Evolutionary conservation across 1,140 invertebrate species (phyloP), one percentile per base, ranked within the genome.

Genomic region (Micrasema minimum): DNA sequence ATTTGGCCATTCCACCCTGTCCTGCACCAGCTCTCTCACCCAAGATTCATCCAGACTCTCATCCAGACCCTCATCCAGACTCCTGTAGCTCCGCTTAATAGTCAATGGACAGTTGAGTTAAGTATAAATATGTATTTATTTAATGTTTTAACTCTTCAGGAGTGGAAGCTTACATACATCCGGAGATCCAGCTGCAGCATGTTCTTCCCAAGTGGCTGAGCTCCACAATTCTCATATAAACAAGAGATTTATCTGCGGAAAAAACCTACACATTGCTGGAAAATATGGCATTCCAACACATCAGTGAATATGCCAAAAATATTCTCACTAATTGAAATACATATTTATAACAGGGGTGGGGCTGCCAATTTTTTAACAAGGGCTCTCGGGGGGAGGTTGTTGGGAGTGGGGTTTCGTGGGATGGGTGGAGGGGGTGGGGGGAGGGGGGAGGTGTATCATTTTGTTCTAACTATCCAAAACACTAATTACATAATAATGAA

Each of bases 161-260:
- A 23, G 78, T 3, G 79, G 80, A 18, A 78, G 75, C 31, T 62
- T 82, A 1, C 68, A 69, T 0, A 71, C 74, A 0, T 83, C 88
- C 5, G 88, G 89, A 0, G 89, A 91, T 75, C 84, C 90, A 0
- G 89, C 90, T 0, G 88, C 89, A 0, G 90, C 86, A 0, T 87
- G 85, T 66, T 88, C 86, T 41, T 85, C 81, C 0, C 83, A 88
- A 64, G 82, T 89, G 26, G 72, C 86, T 0, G 88, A 89, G 77
- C 76, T 89, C 3, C 87, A 88, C 72, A 89, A 88, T 74, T 80
- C 85, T 0, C 78, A 83, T 61, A 87, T 89, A 35, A 89, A 89
- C 72, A 76, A 78, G 14, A 77, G 78, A 16, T 79, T 77, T 69
- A 81, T 84, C 6, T 81, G 79, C 69, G 85, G 85, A 1, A 59